Evolutionary conservation across 2,888 invertebrate species (phyloP).

Genomic region (Hemicrepidius hirtus): DNA sequence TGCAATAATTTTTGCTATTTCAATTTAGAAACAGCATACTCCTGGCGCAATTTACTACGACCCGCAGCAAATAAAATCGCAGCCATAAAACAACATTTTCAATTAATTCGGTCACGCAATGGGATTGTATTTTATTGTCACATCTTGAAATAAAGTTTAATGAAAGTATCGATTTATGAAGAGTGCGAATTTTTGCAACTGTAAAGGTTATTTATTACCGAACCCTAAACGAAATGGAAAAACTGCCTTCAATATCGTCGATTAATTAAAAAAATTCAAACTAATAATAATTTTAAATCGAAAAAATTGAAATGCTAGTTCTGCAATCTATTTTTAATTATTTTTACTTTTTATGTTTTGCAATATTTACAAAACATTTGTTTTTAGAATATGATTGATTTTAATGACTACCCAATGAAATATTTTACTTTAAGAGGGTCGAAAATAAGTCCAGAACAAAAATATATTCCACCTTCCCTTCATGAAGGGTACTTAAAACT

Average conservation of each 20-base stretch:
- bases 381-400: too few species aligned
- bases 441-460: too few species aligned
- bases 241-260: conserved; percentile 11
- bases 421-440: too few species aligned
- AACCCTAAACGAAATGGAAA: conserved; percentile 29
- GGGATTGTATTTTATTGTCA: conserved; percentile 60
- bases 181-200: conserved; percentile 48
- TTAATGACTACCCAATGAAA: too few species aligned
- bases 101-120: conserved; percentile 60
- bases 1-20: conserved; percentile 39
- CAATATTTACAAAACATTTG: too few species aligned
- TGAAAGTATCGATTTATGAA: conserved; percentile 52
- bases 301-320: conserved; percentile 11
- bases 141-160: conserved; percentile 58
- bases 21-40: conserved; percentile 42
- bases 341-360: too few species aligned
- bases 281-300: too few species aligned
- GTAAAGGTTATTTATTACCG: conserved; percentile 24
- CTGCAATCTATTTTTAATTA: too few species aligned
- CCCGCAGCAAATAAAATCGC: conserved; percentile 50
- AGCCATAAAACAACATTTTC: conserved; percentile 52
- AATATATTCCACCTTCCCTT: too few species aligned
- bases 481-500: too few species aligned
- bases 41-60: conserved; percentile 44
- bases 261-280: not conserved